These are phyloP conservation scores for Sinopyrophorus schimmeli DNA, from an alignment of 2,888 invertebrate genomes.

Conservation along the genomic window DNA sequence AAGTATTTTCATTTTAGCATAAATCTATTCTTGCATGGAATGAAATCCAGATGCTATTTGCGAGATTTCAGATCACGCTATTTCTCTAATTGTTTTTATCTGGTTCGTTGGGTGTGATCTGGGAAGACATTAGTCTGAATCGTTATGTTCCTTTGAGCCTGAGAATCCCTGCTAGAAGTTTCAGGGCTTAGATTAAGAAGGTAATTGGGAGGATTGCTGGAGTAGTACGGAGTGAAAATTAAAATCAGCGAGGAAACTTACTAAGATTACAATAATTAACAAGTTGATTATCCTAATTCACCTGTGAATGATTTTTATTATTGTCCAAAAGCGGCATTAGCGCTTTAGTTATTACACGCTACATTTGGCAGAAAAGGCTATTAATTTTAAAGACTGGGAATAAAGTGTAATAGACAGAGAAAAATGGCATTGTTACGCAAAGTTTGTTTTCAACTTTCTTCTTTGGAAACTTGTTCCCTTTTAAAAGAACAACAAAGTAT, in stretches of 20 bases:
- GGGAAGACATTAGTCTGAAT: constrained; percentile 34
- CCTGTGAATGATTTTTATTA: constrained; percentile 25
- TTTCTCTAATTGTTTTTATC: constrained; percentile 37
- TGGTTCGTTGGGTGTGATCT: constrained; percentile 36
- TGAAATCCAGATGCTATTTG: constrained; percentile 22
- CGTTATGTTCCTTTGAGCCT: constrained; percentile 34
- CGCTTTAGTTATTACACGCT: constrained; percentile 18
- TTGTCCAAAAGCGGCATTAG: constrained; percentile 14
- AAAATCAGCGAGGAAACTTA: constrained; percentile 25
- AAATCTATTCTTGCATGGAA: constrained; percentile 18
- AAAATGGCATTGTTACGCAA: constrained; percentile 23
- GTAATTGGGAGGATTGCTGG: constrained; percentile 29
- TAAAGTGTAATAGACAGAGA: constrained; percentile 24
- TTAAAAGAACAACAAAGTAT: constrained; percentile 22
- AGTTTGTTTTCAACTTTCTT: constrained; percentile 21
- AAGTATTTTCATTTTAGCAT: constrained; percentile 18
- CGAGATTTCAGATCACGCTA: constrained; percentile 27
- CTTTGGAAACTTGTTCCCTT: constrained; percentile 15
- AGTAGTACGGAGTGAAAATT: constrained; percentile 30
- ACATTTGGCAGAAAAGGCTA: constrained; percentile 18
- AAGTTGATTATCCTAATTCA: constrained; percentile 26
- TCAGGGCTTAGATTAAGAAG: constrained; percentile 29
- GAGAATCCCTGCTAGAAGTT: constrained; percentile 26
- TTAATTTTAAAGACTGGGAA: constrained; percentile 18
- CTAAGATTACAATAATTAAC: constrained; percentile 25